A percentile compares a stretch with the other conserved stretches of the same genome.
Evolutionary conservation across 2,888 invertebrate species (phyloP).

Genomic region (Tenthredo scrophulariae): DNA sequence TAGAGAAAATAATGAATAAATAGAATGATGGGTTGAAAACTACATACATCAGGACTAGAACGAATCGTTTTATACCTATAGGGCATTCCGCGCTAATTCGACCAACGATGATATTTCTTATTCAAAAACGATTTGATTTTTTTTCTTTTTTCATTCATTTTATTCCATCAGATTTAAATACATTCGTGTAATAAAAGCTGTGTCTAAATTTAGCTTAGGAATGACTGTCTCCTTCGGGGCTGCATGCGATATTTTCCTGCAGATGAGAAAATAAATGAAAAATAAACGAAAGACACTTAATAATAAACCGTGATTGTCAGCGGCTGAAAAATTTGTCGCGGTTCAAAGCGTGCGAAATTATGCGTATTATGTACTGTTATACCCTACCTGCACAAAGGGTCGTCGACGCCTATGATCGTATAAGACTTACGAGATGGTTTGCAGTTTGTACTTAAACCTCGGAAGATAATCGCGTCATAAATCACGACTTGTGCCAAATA

Average conservation of each 20-base stretch:
- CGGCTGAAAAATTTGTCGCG: constrained; percentile 43
- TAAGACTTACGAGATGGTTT: constrained; percentile 32
- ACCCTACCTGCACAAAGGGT: neutral
- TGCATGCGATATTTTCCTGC: neutral
- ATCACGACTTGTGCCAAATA: constrained; percentile 45
- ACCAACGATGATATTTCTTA: no score
- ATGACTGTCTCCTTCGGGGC: neutral
- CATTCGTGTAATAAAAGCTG: no score
- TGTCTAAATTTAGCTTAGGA: no score
- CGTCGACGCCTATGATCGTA: neutral
- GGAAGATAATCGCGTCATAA: constrained; percentile 46
- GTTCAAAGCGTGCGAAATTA: constrained; percentile 43
- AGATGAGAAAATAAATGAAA: neutral
- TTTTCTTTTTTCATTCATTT: neutral
- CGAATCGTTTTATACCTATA: neutral
- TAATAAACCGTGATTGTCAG: constrained; percentile 18
- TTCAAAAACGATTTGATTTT: neutral
- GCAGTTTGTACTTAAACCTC: constrained; percentile 38
- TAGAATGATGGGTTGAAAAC: neutral
- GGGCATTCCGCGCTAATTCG: neutral
- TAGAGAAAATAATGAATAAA: neutral
- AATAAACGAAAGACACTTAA: neutral
- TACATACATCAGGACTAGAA: neutral
- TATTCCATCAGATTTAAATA: no score
- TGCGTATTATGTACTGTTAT: constrained; percentile 7